Evolutionary conservation across 2,113 vertebrate genomes (phyloP).

Genomic region (Lutjanus erythropterus): DNA sequence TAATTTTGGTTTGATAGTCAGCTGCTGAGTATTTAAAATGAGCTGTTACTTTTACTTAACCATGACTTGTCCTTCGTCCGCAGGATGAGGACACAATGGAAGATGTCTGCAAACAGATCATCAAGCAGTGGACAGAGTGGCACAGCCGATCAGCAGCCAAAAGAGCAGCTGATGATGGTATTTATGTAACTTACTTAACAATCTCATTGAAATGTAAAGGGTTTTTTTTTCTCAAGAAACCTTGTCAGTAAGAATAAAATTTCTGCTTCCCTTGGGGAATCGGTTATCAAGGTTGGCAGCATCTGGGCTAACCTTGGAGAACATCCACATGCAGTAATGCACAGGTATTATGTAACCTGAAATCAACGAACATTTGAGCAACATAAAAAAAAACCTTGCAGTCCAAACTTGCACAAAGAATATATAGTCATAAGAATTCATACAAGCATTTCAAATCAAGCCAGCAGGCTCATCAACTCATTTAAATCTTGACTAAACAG

Average conservation of each 20-base stretch:
- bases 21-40: not conserved
- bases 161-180: constrained; percentile 76
- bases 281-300: not conserved
- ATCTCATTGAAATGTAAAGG: not conserved
- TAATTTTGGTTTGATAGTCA: not conserved
- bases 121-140: constrained; percentile 90
- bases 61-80: not conserved
- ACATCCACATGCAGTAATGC: not conserved
- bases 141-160: constrained; percentile 75
- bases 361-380: not conserved
- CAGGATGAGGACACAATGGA: constrained; percentile 92
- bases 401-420: not conserved
- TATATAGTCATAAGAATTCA: not conserved
- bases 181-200: not conserved
- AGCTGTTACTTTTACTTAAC: not conserved
- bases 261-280: not conserved
- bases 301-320: not conserved
- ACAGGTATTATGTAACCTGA: not conserved
- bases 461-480: not conserved
- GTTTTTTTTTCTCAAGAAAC: no score
- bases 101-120: constrained; percentile 92
- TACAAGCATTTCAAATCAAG: not conserved
- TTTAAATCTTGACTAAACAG: constrained; percentile 34
- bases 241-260: not conserved
- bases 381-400: not conserved